Evolutionary conservation across 2,888 invertebrate species (phyloP).

Genomic region (Myopa testacea): DNA sequence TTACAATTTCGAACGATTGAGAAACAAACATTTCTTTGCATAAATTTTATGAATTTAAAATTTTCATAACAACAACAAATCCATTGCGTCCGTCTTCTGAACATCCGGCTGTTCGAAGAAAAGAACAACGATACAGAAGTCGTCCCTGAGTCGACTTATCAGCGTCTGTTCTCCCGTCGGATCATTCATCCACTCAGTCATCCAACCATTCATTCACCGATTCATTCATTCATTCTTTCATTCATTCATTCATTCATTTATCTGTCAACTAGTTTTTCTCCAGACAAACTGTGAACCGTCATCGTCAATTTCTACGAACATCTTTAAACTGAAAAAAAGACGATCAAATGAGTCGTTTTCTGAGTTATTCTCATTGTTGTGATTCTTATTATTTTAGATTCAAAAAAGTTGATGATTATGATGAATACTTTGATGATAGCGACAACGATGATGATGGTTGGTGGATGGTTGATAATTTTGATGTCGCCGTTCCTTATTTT

Average conservation of each 20-base stretch:
- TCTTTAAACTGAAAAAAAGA: constrained; percentile 22
- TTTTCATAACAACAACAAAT: neutral
- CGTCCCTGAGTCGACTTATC: too few relatives aligned
- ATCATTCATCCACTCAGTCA: neutral
- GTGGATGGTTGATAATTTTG: too few relatives aligned
- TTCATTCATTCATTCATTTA: neutral
- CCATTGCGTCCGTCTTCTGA: neutral
- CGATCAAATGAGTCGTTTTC: constrained; percentile 33
- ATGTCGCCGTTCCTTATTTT: neutral
- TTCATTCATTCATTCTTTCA: neutral
- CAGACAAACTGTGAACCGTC: neutral
- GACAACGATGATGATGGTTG: neutral
- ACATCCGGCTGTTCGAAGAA: constrained; percentile 6
- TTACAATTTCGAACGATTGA: neutral
- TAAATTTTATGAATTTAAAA: constrained; percentile 15
- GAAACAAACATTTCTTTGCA: neutral
- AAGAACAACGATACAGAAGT: too few relatives aligned
- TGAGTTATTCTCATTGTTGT: neutral
- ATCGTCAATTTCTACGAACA: neutral
- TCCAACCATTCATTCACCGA: neutral
- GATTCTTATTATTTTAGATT: neutral
- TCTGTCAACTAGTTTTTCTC: neutral
- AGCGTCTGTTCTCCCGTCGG: too few relatives aligned
- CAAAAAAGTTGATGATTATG: neutral
- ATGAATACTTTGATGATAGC: constrained; percentile 3